A percentile compares a stretch with the other conserved stretches of the same genome.
These are phyloP conservation scores for Torymus aiolomorphi DNA, from an alignment of 2,888 invertebrate species.

Conservation along the genomic window DNA sequence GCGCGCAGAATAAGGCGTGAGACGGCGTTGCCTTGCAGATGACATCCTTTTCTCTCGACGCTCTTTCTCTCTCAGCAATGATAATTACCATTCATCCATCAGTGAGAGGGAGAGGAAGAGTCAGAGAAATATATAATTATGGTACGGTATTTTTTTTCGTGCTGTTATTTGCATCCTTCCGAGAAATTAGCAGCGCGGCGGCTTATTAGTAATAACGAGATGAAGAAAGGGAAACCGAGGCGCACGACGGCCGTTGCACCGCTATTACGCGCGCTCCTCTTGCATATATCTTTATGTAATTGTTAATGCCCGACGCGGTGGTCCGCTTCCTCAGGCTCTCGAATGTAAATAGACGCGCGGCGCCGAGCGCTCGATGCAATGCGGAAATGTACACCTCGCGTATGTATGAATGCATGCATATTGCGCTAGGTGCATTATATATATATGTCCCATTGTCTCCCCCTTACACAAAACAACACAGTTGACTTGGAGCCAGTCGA, in stretches of 20 bases:
- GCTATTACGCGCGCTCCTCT: no score
- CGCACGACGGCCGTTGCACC: no score
- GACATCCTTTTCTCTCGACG: slow-evolving; percentile 27
- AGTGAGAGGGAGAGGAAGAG: no score
- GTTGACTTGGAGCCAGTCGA: slow-evolving; percentile 18
- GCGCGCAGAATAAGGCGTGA: neutral
- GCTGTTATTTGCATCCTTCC: no score
- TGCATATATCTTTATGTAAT: slow-evolving; percentile 17
- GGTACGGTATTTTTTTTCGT: no score
- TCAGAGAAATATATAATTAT: no score
- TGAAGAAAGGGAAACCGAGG: no score
- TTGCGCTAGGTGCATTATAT: neutral
- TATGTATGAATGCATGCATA: neutral
- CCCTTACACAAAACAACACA: slow-evolving; percentile 29
- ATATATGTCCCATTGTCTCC: slow-evolving; percentile 30
- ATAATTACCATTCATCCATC: no score
- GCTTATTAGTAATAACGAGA: no score
- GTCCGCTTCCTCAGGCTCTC: no score
- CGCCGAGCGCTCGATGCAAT: neutral
- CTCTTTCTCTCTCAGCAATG: neutral
- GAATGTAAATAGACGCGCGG: slow-evolving; percentile 6
- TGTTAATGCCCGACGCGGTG: neutral
- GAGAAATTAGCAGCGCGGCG: no score
- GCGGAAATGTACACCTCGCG: slow-evolving; percentile 6
- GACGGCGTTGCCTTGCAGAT: slow-evolving; percentile 13